phyloP scores from a whole-genome alignment of 2,888 invertebrate genomes.

The Dynastes grantii region DNA sequence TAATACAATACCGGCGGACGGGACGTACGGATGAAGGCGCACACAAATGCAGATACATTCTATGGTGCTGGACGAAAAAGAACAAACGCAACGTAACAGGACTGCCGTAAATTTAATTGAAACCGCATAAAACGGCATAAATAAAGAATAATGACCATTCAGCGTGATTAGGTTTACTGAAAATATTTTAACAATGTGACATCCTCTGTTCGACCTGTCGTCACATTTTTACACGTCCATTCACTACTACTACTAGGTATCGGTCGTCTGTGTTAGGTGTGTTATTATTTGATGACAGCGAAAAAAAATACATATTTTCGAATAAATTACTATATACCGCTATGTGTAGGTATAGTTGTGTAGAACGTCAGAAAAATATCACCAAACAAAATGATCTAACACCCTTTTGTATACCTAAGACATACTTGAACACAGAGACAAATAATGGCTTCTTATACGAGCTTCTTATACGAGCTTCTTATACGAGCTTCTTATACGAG shows the following conservation, averaged over 20 bases:
- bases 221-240: constrained; percentile 42
- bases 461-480: too few relatives aligned
- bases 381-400: too few relatives aligned
- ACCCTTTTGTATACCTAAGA: too few relatives aligned
- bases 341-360: too few relatives aligned
- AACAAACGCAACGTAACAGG: constrained; percentile 23
- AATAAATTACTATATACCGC: too few relatives aligned
- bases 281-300: constrained; percentile 1
- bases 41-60: too few relatives aligned
- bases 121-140: constrained; percentile 41
- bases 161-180: constrained; percentile 29
- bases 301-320: neutral
- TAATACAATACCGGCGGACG: neutral
- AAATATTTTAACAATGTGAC: constrained; percentile 40
- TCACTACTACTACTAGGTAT: constrained; percentile 25
- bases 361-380: too few relatives aligned
- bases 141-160: constrained; percentile 39
- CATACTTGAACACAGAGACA: too few relatives aligned
- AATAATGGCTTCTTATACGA: too few relatives aligned
- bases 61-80: neutral
- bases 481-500: too few relatives aligned
- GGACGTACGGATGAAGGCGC: neutral
- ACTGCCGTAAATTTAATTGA: constrained; percentile 42
- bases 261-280: neutral
- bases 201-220: constrained; percentile 27